phyloP scores from a whole-genome alignment of 1,140 invertebrate species.

The Chrysoperla carnea region DNA sequence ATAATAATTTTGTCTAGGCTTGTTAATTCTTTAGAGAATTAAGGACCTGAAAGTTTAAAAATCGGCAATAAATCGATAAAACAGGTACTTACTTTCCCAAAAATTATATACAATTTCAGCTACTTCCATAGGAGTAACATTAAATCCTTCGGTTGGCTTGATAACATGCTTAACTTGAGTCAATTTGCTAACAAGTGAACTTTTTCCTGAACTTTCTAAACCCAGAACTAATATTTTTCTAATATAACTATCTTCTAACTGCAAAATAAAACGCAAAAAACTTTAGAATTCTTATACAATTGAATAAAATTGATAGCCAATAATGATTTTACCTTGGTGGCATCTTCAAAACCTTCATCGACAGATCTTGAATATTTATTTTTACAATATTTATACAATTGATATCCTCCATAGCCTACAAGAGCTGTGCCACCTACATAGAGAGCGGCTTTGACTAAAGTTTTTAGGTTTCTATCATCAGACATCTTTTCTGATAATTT shows the following conservation, averaged over 20 bases:
- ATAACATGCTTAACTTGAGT: slow-evolving; percentile 10
- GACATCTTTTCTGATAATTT: too few relatives aligned
- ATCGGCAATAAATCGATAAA: too few relatives aligned
- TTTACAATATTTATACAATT: slow-evolving; percentile 25
- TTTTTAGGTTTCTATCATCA: too few relatives aligned
- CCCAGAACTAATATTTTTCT: slow-evolving; percentile 23
- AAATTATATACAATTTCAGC: slow-evolving; percentile 19
- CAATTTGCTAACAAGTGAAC: slow-evolving; percentile 17
- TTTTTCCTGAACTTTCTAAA: slow-evolving; percentile 25
- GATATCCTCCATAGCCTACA: slow-evolving; percentile 21
- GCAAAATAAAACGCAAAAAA: slow-evolving; percentile 2
- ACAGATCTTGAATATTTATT: slow-evolving; percentile 21
- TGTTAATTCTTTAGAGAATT: too few relatives aligned
- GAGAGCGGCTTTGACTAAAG: neutral
- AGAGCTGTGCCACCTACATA: slow-evolving; percentile 5
- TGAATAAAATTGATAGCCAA: neutral
- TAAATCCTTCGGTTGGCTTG: slow-evolving; percentile 21
- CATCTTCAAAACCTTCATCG: slow-evolving; percentile 28
- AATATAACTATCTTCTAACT: slow-evolving; percentile 23
- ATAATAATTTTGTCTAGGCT: too few relatives aligned
- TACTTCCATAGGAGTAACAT: slow-evolving; percentile 19
- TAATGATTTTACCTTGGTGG: slow-evolving; percentile 19
- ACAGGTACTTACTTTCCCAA: slow-evolving; percentile 25
- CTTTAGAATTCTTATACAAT: neutral
- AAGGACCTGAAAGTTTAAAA: too few relatives aligned